Conservation (phyloP, 2,888 invertebrate genomes). For the Bibio marci region DNA sequence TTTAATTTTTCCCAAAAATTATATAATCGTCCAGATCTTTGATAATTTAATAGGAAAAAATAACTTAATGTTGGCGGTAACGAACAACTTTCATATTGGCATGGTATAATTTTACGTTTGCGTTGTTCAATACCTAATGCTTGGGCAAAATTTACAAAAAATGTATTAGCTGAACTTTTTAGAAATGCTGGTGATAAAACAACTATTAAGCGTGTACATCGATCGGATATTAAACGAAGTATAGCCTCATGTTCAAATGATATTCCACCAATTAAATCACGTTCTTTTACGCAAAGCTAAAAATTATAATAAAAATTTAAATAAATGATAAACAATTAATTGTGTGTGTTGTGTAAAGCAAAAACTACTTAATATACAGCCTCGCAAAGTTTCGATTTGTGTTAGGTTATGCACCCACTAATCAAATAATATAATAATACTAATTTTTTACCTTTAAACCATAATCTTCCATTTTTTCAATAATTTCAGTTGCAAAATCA, state of each 20-base stretch:
- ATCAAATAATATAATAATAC: neutral
- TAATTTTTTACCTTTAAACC: constrained; percentile 38
- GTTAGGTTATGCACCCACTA: neutral
- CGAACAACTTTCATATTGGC: constrained; percentile 43
- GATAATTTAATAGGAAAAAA: constrained; percentile 46
- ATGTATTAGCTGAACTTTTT: constrained; percentile 54
- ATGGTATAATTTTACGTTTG: constrained; percentile 50
- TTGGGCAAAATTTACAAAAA: constrained; percentile 65
- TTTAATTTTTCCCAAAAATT: constrained; percentile 56
- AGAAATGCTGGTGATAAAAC: constrained; percentile 64
- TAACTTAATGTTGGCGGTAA: constrained; percentile 48
- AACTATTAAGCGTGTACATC: constrained; percentile 63
- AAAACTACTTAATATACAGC: neutral
- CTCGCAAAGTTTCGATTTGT: neutral
- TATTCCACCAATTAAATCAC: constrained; percentile 52
- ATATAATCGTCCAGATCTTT: constrained; percentile 33
- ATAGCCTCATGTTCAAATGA: constrained; percentile 55
- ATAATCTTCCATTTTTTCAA: constrained; percentile 43
- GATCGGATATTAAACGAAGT: constrained; percentile 50
- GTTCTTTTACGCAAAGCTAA: constrained; percentile 57
- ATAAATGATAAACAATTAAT: neutral
- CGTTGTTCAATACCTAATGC: constrained; percentile 54
- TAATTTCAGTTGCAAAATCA: constrained; percentile 46
- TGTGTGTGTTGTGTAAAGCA: neutral
- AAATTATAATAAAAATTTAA: constrained; percentile 5